Conservation (phyloP, 2,888 invertebrate species). For the Synanthedon myopaeformis region DNA sequence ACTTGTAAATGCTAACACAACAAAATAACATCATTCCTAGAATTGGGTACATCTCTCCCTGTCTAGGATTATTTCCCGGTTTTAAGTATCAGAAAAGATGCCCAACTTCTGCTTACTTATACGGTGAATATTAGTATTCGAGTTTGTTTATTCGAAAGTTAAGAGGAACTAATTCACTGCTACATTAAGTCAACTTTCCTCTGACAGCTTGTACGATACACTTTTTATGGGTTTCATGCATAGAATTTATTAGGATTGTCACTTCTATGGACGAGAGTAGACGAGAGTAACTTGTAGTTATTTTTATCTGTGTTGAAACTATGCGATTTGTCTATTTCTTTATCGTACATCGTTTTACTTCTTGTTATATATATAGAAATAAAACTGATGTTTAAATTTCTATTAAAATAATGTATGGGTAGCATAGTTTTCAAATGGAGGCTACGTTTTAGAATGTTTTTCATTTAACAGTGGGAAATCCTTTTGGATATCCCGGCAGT, state of each 20-base stretch:
- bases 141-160: conserved; percentile 47
- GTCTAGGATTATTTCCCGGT: no score
- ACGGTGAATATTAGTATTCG: conserved; percentile 10
- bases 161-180: conserved; percentile 47
- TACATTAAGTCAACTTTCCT: conserved; percentile 37
- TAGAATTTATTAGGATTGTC: conserved; percentile 53
- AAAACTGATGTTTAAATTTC: conserved; percentile 4
- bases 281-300: conserved; percentile 38
- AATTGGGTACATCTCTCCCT: no score
- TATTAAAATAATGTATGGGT: conserved; percentile 15
- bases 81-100: no score
- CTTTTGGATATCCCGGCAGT: no score
- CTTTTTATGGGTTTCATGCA: conserved; percentile 51
- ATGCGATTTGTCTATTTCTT: no score
- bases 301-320: conserved; percentile 28
- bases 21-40: no score
- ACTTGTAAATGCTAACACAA: no score
- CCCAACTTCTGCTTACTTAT: neutral
- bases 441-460: no score
- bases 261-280: conserved; percentile 32
- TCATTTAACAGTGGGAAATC: no score
- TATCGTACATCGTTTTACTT: no score
- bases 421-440: no score
- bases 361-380: no score
- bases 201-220: conserved; percentile 46